A percentile compares a stretch with the other conserved stretches of the same genome.
phyloP scores from a whole-genome alignment of 2,113 vertebrate genomes.

The Sialia sialis region DNA sequence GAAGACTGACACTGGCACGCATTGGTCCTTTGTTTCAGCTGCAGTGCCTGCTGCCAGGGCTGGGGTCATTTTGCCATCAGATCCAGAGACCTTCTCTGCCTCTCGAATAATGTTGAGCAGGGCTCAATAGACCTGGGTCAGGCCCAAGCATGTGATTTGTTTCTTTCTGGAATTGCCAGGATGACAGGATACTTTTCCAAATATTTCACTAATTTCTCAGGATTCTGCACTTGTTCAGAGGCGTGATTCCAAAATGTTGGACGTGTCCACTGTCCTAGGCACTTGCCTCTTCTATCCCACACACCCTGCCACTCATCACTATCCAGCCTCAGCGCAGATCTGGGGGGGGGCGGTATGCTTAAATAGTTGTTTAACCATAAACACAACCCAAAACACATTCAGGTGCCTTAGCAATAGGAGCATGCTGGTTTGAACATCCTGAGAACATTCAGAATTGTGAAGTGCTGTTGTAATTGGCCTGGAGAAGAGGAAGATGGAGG shows the following conservation, averaged over 20 bases:
- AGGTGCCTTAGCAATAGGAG: background rate
- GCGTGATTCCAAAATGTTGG: background rate
- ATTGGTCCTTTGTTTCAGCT: background rate
- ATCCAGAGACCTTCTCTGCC: background rate
- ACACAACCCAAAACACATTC: background rate
- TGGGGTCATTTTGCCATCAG: background rate
- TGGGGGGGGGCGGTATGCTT: background rate
- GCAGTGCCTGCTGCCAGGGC: too few species aligned
- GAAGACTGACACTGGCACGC: background rate
- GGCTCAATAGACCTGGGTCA: background rate
- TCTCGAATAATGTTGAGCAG: background rate
- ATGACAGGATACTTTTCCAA: background rate
- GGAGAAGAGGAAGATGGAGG: background rate
- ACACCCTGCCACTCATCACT: background rate
- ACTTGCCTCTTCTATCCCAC: background rate
- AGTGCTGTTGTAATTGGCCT: accelerated
- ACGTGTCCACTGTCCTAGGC: background rate
- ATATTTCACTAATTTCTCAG: background rate
- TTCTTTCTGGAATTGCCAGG: background rate
- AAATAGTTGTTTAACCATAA: background rate
- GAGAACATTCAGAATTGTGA: background rate
- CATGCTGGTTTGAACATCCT: background rate
- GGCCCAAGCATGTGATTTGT: background rate
- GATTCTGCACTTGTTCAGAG: background rate
- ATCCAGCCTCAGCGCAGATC: background rate